Conservation (phyloP, 2,113 vertebrate genomes). For the Callocephalon fimbriatum region DNA sequence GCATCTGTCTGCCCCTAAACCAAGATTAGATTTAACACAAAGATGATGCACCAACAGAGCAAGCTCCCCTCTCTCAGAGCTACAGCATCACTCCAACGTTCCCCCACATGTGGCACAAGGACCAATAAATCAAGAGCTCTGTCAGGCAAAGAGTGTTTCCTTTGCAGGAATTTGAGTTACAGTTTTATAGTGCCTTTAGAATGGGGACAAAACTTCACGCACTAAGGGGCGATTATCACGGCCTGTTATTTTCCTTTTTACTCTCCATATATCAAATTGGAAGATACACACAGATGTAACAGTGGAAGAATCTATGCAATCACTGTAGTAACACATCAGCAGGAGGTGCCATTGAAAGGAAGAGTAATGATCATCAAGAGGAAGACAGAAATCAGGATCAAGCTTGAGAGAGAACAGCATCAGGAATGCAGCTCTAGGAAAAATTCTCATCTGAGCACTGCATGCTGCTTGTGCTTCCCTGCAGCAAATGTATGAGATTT, state of each 20-base stretch:
- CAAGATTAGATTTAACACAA: not conserved
- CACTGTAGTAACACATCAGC: conserved; percentile 34
- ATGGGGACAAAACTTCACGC: not conserved
- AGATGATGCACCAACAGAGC: not conserved
- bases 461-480: not conserved
- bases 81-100: not conserved
- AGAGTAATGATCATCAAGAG: not conserved
- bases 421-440: not conserved
- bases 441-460: not conserved
- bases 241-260: conserved; percentile 15
- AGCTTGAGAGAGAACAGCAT: not conserved
- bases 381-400: conserved; percentile 33
- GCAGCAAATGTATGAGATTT: not conserved
- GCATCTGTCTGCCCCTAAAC: not conserved
- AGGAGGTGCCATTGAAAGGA: conserved; percentile 51
- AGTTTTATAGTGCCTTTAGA: not conserved
- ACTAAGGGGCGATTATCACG: not conserved
- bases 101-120: rapidly evolving
- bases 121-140: not conserved
- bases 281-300: conserved; percentile 25
- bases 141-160: not conserved
- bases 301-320: not conserved
- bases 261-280: conserved; percentile 48
- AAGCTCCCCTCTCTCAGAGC: not conserved
- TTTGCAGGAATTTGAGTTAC: not conserved